Base-by-base conservation (phyloP, 1,140 invertebrate genomes). In the Gryllus bimaculatus region DNA sequence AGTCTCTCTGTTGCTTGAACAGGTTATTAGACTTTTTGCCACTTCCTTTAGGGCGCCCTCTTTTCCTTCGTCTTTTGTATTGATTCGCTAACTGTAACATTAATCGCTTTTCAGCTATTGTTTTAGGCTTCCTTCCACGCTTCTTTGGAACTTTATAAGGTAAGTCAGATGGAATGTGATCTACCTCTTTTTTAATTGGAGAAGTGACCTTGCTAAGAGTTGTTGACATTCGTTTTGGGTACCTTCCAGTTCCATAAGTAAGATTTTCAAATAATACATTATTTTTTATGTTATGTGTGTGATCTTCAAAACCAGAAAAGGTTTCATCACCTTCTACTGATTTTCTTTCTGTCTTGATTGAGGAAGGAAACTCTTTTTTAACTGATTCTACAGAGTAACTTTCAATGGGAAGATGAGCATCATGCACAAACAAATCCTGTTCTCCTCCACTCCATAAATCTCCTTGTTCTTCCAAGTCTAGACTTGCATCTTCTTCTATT, bases 21-120 rank as follows among this genome's bases (percentile, higher is more conserved):
- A 13, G 10, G 10, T 13, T 10, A 18, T 66, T 13, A 18, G 54
- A 18, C 18, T 66, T 66, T 10, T 66, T 66, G 10, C 18, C 18
- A 66, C 54, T 66, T 66, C 54, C 54, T 66, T 66, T 66, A 18
- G 54, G 54, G 18, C 54, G 54, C 10, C 54, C 54, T 66, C 54
- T 66, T 18, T 18, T 66, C 18, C 54, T 66, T 18, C 54, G 10
- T 7, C 54, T 66, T 66, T 66, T 66, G 54, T 66, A 66, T 66
- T 66, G 54, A 66, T 66, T 76, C 66, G 73, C 74, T 48, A 76
- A 39, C 79, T 84, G 83, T n/a, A 85, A 80, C 74, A 84, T 80
- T 80, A 80, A 81, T 77, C 84, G 47, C 82, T 84, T 85, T 80
- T 85, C 84, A 10, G 84, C 84, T 26, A 85, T 81, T 18, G 84